Percentiles rank a stretch among this genome's conserved stretches.
These are phyloP conservation scores for Leucania comma DNA, from an alignment of 2,888 invertebrate genomes.

Conservation along the genomic window DNA sequence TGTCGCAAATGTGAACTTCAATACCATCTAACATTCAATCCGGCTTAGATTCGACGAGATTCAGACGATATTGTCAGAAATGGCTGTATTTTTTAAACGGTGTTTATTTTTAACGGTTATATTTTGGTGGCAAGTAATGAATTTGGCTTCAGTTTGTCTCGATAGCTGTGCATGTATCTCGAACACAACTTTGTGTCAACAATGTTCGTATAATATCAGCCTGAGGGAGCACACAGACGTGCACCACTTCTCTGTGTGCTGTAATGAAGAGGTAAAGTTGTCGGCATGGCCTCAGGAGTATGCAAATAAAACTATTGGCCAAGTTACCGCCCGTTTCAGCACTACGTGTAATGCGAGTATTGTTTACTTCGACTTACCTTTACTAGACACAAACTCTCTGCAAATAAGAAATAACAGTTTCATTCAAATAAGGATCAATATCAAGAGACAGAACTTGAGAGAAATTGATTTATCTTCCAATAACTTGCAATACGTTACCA, in stretches of 20 bases:
- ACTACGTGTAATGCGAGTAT: slow-evolving; percentile 77
- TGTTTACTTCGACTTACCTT: slow-evolving; percentile 76
- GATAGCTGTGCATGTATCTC: slow-evolving; percentile 78
- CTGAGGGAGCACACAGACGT: slow-evolving; percentile 78
- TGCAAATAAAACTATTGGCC: slow-evolving; percentile 79
- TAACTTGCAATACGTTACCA: slow-evolving; percentile 87
- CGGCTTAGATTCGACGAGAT: slow-evolving; percentile 75
- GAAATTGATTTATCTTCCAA: slow-evolving; percentile 92
- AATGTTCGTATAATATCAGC: slow-evolving; percentile 82
- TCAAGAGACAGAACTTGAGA: slow-evolving; percentile 83
- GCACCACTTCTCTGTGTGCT: slow-evolving; percentile 76
- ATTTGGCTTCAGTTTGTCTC: slow-evolving; percentile 79
- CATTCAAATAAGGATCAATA: slow-evolving; percentile 76
- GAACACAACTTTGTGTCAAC: slow-evolving; percentile 75
- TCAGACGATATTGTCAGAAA: slow-evolving; percentile 72
- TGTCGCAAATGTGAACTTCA: slow-evolving; percentile 76
- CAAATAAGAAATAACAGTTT: slow-evolving; percentile 80
- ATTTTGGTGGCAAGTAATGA: slow-evolving; percentile 80
- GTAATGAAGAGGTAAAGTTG: slow-evolving; percentile 74
- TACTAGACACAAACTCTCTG: slow-evolving; percentile 79
- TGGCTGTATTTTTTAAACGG: slow-evolving; percentile 82
- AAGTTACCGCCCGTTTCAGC: slow-evolving; percentile 74
- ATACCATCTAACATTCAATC: slow-evolving; percentile 82
- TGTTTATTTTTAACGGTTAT: slow-evolving; percentile 81
- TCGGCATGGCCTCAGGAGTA: slow-evolving; percentile 73